Percentiles rank a stretch among this genome's conserved stretches.
phyloP scores from a whole-genome alignment of 1,140 invertebrate genomes.

The Steinernema feltiae region DNA sequence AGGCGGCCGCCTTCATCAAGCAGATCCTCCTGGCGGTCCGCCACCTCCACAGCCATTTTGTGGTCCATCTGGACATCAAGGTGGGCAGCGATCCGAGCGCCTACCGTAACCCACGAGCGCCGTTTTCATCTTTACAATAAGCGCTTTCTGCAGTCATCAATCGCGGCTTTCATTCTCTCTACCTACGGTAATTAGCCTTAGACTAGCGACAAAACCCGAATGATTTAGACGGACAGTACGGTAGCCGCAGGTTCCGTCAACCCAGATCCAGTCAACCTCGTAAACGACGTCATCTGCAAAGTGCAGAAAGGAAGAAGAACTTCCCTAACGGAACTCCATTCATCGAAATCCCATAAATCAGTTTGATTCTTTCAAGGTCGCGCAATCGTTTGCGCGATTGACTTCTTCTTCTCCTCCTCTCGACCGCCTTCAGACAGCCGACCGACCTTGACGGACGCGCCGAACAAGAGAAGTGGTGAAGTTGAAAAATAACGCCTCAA shows the following conservation, averaged over 20 bases:
- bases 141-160: too few relatives aligned
- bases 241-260: too few relatives aligned
- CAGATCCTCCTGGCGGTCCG: slow-evolving; percentile 63
- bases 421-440: neutral
- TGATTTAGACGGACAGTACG: too few relatives aligned
- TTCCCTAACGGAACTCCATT: neutral
- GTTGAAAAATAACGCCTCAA: neutral
- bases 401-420: neutral
- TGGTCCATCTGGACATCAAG: slow-evolving; percentile 64
- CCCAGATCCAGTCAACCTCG: neutral
- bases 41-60: slow-evolving; percentile 62
- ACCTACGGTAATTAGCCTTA: too few relatives aligned
- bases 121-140: too few relatives aligned
- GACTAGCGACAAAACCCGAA: too few relatives aligned
- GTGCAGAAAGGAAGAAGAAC: neutral
- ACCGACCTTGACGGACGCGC: neutral
- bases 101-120: too few relatives aligned
- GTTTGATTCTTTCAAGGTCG: neutral
- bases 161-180: too few relatives aligned
- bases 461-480: too few relatives aligned
- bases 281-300: too few relatives aligned
- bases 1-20: slow-evolving; percentile 63
- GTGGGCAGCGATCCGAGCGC: too few relatives aligned
- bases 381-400: neutral
- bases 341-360: neutral